A percentile compares a stretch with the other conserved stretches of the same genome.
phyloP scores from a whole-genome alignment of 2,797 vertebrate species.

The Artibeus jamaicensis region DNA sequence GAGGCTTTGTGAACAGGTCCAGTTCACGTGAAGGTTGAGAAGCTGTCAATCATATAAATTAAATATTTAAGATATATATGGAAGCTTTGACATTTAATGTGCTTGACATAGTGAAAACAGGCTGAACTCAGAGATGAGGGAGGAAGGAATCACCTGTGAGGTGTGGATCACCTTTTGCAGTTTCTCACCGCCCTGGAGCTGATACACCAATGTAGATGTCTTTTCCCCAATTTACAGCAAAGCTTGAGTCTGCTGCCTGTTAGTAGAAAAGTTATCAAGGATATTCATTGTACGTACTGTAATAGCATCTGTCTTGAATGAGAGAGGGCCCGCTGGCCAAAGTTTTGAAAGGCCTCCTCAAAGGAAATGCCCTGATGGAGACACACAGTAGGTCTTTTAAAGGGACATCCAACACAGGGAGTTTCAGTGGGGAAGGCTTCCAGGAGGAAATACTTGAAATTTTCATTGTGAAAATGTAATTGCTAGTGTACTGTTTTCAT shows the following conservation, averaged over 20 bases:
- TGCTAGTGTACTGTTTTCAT: not conserved
- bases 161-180: not conserved
- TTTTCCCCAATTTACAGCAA: not conserved
- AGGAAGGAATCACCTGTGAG: not conserved
- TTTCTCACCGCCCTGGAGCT: not conserved
- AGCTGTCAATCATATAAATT: not conserved
- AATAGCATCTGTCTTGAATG: not conserved
- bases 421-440: not conserved
- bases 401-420: not conserved
- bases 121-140: not conserved
- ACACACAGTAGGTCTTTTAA: not conserved
- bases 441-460: not conserved
- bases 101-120: not conserved
- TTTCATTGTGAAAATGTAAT: not conserved
- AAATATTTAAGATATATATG: not conserved
- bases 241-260: not conserved
- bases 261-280: not conserved
- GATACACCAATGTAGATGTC: fast-evolving
- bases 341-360: not conserved
- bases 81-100: not conserved
- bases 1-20: not conserved
- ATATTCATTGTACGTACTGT: not conserved
- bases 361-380: not conserved
- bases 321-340: not conserved
- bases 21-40: not conserved